A percentile compares a stretch with the other conserved stretches of the same genome.
These are phyloP conservation scores for Stegodyphus mimosarum DNA, from an alignment of 1,140 invertebrate genomes.

Conservation along the genomic window DNA sequence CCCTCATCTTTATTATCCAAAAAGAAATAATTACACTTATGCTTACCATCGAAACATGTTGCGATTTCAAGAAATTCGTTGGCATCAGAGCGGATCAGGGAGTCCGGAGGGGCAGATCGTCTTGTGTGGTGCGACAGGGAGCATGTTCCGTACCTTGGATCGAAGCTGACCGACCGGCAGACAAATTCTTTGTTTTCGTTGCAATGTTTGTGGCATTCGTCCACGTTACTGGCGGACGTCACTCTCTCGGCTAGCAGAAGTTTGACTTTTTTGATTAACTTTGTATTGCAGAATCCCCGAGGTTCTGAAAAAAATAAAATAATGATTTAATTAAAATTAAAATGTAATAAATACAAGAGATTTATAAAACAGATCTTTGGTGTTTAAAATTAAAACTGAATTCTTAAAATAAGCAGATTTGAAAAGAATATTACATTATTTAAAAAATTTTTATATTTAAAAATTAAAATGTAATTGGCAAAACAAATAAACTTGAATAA, in stretches of 20 bases:
- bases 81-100: conserved; percentile 25
- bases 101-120: conserved; percentile 44
- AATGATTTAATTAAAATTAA: too few relatives aligned
- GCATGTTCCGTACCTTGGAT: conserved; percentile 33
- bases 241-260: conserved; percentile 28
- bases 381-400: too few relatives aligned
- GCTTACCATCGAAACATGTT: conserved; percentile 62
- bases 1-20: too few relatives aligned
- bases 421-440: too few relatives aligned
- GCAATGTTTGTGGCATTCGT: conserved; percentile 57
- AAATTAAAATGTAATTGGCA: too few relatives aligned
- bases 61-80: conserved; percentile 61
- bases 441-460: too few relatives aligned
- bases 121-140: conserved; percentile 59
- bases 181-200: conserved; percentile 48
- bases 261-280: conserved; percentile 20
- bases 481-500: too few relatives aligned
- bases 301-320: conserved; percentile 25
- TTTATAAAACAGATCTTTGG: too few relatives aligned
- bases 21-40: neutral
- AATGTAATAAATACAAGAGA: too few relatives aligned
- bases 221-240: conserved; percentile 1
- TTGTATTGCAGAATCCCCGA: conserved; percentile 59
- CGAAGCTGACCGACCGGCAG: conserved; percentile 57
- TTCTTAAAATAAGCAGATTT: too few relatives aligned